phyloP scores from a whole-genome alignment of 2,888 invertebrate species.

The Pseudeuparius sepicola region DNA sequence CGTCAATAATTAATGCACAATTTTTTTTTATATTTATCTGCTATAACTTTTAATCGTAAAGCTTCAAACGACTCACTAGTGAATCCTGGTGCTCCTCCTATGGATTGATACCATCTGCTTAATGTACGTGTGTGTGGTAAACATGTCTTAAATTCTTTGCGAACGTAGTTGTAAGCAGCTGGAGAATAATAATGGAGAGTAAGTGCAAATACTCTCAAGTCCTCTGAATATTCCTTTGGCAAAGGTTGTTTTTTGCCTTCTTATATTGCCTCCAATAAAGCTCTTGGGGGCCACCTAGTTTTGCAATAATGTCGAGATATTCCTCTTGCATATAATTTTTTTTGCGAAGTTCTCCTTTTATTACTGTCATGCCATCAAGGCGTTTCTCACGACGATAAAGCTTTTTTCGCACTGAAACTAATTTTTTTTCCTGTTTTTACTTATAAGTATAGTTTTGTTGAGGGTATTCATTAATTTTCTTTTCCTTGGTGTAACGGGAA shows the following conservation, averaged over 20 bases:
- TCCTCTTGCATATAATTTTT: no score
- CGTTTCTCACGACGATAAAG: no score
- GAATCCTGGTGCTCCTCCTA: no score
- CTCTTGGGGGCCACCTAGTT: constrained; percentile 10
- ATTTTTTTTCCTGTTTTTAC: no score
- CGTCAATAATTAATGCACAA: constrained; percentile 13
- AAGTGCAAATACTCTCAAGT: constrained; percentile 11
- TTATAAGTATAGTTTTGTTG: no score
- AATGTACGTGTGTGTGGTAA: constrained; percentile 13
- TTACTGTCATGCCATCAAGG: no score
- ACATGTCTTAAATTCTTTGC: constrained; percentile 13
- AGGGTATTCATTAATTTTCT: no score
- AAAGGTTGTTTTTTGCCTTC: constrained; percentile 2
- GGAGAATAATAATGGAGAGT: constrained; percentile 13
- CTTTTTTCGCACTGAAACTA: no score
- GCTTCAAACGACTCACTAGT: no score
- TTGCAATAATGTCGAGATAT: constrained; percentile 4
- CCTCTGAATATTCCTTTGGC: constrained; percentile 13
- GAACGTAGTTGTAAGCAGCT: no score
- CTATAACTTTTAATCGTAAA: constrained; percentile 5
- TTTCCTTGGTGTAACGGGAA: no score
- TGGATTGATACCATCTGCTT: constrained; percentile 14
- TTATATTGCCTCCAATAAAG: constrained; percentile 10
- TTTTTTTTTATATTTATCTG: constrained; percentile 2
- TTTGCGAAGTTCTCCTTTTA: no score